These are phyloP conservation scores for Coelogynopora nodosa DNA, from an alignment of 2,888 invertebrate genomes.

Conservation along the genomic window DNA sequence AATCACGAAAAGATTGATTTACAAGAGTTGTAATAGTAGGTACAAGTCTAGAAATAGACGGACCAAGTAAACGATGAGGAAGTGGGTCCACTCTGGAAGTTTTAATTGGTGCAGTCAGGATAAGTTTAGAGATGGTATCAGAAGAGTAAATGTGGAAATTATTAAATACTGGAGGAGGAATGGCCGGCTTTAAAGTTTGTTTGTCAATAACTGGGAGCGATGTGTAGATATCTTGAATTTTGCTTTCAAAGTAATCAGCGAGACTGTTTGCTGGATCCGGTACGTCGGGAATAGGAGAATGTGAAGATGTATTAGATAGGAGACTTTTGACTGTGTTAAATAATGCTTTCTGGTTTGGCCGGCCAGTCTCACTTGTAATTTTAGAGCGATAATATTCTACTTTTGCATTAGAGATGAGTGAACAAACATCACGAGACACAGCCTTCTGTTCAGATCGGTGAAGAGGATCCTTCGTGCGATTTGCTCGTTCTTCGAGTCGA, in stretches of 20 bases:
- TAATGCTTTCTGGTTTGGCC: not conserved
- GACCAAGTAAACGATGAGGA: not conserved
- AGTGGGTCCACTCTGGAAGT: constrained; percentile 3
- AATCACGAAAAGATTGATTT: constrained; percentile 15
- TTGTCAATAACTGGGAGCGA: not conserved
- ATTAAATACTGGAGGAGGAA: not conserved
- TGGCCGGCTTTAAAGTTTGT: not conserved
- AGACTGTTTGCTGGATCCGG: constrained; percentile 10
- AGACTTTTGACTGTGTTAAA: not conserved
- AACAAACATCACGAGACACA: too few relatives aligned
- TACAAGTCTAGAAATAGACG: not conserved
- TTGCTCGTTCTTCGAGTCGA: too few relatives aligned
- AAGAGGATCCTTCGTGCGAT: too few relatives aligned
- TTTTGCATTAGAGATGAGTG: too few relatives aligned
- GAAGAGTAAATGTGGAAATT: not conserved
- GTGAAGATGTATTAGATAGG: not conserved
- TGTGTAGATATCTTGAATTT: not conserved
- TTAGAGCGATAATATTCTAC: too few relatives aligned
- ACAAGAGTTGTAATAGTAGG: not conserved
- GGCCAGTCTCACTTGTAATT: not conserved
- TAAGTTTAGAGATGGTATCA: not conserved
- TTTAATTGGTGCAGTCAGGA: not conserved
- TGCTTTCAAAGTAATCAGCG: not conserved
- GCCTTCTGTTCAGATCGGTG: too few relatives aligned
- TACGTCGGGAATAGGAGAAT: not conserved